Evolutionary conservation across 2,888 invertebrate genomes (phyloP).

Genomic region (Noctuana brunneofusca): DNA sequence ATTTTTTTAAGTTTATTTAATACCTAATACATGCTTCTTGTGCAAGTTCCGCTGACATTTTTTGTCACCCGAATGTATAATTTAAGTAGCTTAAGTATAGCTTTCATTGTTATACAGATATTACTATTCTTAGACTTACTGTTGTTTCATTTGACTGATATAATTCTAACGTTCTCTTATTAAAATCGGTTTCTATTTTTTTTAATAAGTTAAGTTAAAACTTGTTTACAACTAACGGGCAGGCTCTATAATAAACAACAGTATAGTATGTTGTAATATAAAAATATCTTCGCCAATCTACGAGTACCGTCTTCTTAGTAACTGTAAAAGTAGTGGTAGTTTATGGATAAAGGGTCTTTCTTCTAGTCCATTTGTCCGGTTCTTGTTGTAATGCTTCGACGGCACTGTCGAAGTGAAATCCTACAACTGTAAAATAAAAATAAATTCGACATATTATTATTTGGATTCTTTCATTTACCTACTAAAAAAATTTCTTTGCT

Average conservation of each 20-base stretch:
- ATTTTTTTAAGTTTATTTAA: no score
- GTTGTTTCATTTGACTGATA: no score
- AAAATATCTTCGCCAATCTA: slow-evolving; percentile 27
- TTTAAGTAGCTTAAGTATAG: no score
- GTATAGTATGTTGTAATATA: slow-evolving; percentile 2
- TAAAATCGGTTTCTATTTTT: background rate
- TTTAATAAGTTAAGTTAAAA: background rate
- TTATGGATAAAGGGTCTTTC: slow-evolving; percentile 28
- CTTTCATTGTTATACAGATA: no score
- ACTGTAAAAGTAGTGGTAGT: slow-evolving; percentile 30
- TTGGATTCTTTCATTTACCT: no score
- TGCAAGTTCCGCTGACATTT: no score
- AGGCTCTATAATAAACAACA: background rate
- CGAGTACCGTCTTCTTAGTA: slow-evolving; percentile 26
- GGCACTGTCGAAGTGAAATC: slow-evolving; percentile 4
- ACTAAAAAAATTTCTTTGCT: no score
- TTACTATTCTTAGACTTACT: no score
- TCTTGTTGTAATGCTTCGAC: slow-evolving; percentile 1
- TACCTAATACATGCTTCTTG: no score
- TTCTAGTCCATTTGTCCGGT: slow-evolving; percentile 18
- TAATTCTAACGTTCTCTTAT: background rate
- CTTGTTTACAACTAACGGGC: background rate
- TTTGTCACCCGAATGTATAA: no score
- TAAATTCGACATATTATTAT: background rate
- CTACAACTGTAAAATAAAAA: slow-evolving; percentile 10